Conservation (phyloP, 2,888 invertebrate genomes). For the Luffia ferchaultella region DNA sequence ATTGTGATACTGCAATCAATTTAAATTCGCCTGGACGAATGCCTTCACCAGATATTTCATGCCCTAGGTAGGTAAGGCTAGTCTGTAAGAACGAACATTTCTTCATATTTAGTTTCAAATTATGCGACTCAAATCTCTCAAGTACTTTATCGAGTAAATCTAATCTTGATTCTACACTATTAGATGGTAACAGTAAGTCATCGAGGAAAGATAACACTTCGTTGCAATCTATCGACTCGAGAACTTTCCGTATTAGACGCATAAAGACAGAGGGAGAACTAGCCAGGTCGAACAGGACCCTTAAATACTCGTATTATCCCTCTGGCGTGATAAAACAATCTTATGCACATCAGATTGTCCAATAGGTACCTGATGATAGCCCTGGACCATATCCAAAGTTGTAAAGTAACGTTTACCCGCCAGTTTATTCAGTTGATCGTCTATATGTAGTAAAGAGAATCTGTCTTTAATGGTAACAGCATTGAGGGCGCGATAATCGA, state of each 20-base stretch:
- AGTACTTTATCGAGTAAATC: constrained; percentile 11
- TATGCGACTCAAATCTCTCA: constrained; percentile 8
- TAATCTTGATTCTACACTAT: constrained; percentile 9
- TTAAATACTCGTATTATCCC: constrained; percentile 17
- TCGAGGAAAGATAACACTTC: constrained; percentile 11
- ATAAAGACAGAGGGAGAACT: constrained; percentile 18
- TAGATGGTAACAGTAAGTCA: constrained; percentile 13
- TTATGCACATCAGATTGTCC: constrained; percentile 13
- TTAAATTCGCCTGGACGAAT: constrained; percentile 15
- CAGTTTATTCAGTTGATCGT: constrained; percentile 17
- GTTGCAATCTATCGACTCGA: constrained; percentile 6
- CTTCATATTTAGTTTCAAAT: constrained; percentile 18
- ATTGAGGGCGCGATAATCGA: constrained; percentile 5
- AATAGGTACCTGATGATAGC: constrained; percentile 17
- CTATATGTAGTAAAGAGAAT: constrained; percentile 20
- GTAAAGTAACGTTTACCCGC: constrained; percentile 18
- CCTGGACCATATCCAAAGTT: constrained; percentile 15
- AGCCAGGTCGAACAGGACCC: constrained; percentile 18
- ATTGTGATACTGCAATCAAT: constrained; percentile 13
- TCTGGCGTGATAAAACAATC: constrained; percentile 17
- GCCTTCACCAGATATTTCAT: constrained; percentile 16
- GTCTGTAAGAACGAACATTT: constrained; percentile 19
- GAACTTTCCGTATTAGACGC: constrained; percentile 13
- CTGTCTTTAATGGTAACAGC: constrained; percentile 17
- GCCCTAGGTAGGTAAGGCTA: constrained; percentile 17